phyloP scores from a whole-genome alignment of 2,113 vertebrate species.

The Phrynosoma blainvillii region DNA sequence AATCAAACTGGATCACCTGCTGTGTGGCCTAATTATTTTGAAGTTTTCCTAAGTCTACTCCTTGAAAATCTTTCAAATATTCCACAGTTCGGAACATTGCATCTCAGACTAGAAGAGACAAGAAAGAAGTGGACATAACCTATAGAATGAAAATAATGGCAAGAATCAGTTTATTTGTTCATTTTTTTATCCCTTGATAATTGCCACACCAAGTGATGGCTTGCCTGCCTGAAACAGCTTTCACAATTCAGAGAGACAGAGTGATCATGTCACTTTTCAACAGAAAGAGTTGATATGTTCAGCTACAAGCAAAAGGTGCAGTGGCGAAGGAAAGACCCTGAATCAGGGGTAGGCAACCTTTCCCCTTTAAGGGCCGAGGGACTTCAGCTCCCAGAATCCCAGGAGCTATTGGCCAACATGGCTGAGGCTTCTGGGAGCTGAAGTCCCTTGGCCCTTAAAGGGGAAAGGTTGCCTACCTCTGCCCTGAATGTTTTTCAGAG shows the following conservation, averaged over 20 bases:
- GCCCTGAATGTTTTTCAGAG: neutral
- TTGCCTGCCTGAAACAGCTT: neutral
- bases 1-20: neutral
- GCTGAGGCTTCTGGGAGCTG: no score
- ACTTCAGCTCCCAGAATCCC: no score
- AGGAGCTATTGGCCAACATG: no score
- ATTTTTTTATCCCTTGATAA: neutral
- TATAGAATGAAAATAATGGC: neutral
- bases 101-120: neutral
- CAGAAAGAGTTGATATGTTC: neutral
- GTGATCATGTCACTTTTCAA: neutral
- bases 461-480: no score
- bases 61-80: neutral
- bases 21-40: constrained; percentile 20
- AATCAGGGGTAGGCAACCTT: no score
- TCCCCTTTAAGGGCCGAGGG: no score
- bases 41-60: neutral
- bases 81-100: neutral
- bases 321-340: neutral
- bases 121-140: neutral
- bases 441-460: no score
- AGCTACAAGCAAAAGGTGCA: neutral
- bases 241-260: neutral
- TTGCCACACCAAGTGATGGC: neutral
- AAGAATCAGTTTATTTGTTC: neutral